phyloP scores from a whole-genome alignment of 1,140 invertebrate species.

The Lasioglossum albipes region DNA sequence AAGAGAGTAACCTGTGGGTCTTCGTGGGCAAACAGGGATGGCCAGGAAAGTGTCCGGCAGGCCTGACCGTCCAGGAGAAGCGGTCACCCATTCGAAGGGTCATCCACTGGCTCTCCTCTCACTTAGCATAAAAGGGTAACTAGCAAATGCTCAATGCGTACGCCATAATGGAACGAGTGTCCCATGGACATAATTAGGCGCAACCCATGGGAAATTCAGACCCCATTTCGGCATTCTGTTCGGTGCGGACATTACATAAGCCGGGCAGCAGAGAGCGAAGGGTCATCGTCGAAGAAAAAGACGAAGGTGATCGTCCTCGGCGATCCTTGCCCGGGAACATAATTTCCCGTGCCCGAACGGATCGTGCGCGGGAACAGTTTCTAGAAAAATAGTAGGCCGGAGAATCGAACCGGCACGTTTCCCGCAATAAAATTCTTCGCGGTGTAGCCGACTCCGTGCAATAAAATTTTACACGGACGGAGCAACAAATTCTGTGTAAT shows the following conservation, averaged over 20 bases:
- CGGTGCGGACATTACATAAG: slow-evolving; percentile 42
- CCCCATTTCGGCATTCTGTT: slow-evolving; percentile 61
- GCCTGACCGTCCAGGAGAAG: slow-evolving; percentile 58
- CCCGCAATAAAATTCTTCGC: too few species aligned
- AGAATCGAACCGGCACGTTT: too few species aligned
- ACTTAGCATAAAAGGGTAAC: slow-evolving; percentile 79
- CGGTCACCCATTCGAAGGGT: slow-evolving; percentile 68
- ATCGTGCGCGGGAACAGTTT: too few species aligned
- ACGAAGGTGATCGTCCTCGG: background rate
- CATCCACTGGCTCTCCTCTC: slow-evolving; percentile 74
- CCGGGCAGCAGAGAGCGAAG: slow-evolving; percentile 20
- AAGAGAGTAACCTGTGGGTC: slow-evolving; percentile 36
- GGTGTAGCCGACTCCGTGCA: too few species aligned
- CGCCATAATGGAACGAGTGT: slow-evolving; percentile 75
- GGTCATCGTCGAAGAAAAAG: slow-evolving; percentile 48
- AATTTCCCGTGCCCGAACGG: too few species aligned
- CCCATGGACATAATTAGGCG: slow-evolving; percentile 78
- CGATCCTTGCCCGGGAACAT: too few species aligned
- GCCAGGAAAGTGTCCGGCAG: slow-evolving; percentile 72
- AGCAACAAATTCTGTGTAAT: too few species aligned
- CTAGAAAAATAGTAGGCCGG: too few species aligned
- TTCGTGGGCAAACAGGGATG: slow-evolving; percentile 62
- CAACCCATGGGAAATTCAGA: slow-evolving; percentile 77
- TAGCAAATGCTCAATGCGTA: slow-evolving; percentile 71
- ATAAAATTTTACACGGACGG: too few species aligned